phyloP scores from a whole-genome alignment of 2,888 invertebrate species.

The Calephelis perditalis region DNA sequence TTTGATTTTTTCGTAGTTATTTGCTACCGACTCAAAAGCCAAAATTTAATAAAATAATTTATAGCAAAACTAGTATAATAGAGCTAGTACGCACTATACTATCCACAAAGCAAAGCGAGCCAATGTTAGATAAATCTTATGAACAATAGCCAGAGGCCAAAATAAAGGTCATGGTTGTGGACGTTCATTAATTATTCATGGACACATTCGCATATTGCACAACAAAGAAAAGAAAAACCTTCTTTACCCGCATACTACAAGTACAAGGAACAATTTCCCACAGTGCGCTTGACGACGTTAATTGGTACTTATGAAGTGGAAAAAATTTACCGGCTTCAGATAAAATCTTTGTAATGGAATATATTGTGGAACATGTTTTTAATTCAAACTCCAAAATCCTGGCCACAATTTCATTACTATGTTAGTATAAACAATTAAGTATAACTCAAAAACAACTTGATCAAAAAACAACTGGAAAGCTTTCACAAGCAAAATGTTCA shows the following conservation, averaged over 20 bases:
- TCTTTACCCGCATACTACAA: conserved; percentile 6
- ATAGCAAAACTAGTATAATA: too few species aligned
- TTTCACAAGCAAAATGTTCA: too few species aligned
- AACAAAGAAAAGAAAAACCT: conserved; percentile 39
- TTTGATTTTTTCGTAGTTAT: too few species aligned
- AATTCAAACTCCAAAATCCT: too few species aligned
- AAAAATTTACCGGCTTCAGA: conserved; percentile 3
- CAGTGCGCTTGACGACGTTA: conserved; percentile 5
- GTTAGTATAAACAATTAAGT: too few species aligned
- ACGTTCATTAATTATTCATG: conserved; percentile 65
- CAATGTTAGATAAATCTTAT: conserved; percentile 52
- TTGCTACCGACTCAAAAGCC: too few species aligned
- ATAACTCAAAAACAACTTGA: too few species aligned
- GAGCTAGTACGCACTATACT: neutral
- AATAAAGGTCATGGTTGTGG: conserved; percentile 64
- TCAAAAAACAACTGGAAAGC: too few species aligned
- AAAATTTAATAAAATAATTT: too few species aligned
- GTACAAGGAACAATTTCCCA: conserved; percentile 7
- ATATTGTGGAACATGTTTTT: neutral
- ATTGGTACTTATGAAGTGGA: conserved; percentile 6
- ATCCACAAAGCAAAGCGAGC: conserved; percentile 39
- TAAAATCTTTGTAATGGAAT: conserved; percentile 9
- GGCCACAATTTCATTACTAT: too few species aligned
- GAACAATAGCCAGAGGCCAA: conserved; percentile 61
- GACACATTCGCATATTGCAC: conserved; percentile 54